phyloP scores from a whole-genome alignment of 1,140 invertebrate species.

The Bombus confusus region DNA sequence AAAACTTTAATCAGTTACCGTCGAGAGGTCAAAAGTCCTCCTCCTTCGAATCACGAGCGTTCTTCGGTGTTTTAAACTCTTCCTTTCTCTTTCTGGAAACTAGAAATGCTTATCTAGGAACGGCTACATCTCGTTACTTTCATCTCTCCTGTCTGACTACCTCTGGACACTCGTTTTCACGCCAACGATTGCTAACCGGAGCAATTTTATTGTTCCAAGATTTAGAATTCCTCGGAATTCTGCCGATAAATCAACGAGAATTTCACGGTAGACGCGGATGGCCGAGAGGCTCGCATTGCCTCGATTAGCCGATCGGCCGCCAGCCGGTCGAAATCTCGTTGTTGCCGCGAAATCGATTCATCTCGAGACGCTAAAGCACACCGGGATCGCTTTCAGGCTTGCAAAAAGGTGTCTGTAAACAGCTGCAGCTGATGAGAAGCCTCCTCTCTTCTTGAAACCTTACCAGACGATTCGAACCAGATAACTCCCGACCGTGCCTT shows the following conservation, averaged over 20 bases:
- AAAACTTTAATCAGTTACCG: conserved; percentile 26
- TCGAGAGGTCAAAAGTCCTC: neutral
- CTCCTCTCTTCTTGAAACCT: conserved; percentile 11
- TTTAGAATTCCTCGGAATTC: neutral
- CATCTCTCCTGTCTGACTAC: neutral
- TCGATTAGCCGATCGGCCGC: neutral
- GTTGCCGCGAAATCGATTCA: conserved; percentile 25
- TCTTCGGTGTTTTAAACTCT: neutral
- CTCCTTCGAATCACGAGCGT: neutral
- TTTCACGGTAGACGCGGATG: neutral
- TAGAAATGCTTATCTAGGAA: neutral
- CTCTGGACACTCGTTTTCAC: neutral
- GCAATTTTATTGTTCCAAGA: neutral
- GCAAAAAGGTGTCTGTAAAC: conserved; percentile 27
- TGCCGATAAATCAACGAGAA: neutral
- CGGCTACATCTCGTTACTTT: neutral
- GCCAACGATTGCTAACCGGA: neutral
- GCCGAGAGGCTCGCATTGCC: neutral
- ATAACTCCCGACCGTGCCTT: conserved; percentile 15
- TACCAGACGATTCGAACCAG: conserved; percentile 21
- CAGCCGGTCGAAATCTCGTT: neutral
- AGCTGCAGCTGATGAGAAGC: conserved; percentile 19
- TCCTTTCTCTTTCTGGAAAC: too few species aligned
- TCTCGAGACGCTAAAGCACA: neutral
- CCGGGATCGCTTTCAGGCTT: conserved; percentile 4